Base-by-base conservation (phyloP, 2,113 vertebrate species). In the Gallinago media region DNA sequence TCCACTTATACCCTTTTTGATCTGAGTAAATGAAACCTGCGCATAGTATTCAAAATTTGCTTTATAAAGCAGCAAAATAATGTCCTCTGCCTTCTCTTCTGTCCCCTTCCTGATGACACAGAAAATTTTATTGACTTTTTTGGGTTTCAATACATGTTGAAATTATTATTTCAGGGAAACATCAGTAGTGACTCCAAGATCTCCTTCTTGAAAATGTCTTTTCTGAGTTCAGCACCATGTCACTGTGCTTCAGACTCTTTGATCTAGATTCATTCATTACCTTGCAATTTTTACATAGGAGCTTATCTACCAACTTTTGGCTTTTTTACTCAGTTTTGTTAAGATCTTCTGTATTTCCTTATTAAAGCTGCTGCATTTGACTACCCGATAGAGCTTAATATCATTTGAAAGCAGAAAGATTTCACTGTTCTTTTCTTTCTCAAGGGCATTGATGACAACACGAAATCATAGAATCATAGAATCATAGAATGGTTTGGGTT, bases 391-490 rank as follows among this genome's bases (percentile, higher is more conserved):
- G 25, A 88, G 7, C 11, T 79, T 58, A 86, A 85, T 58, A 32
- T 76, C 6, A 56, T 91, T 49, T 61, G 8, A 49, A 86, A 76
- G 54, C n/a, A 65, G 65, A 76, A 96, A 58, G 40, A 77, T 88
- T 79, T 92, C 49, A 73, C 44, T 7, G 2, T 54, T 85, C 81
- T 92, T 61, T 88, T 34, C 31, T 92, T 94, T 84, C 63, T 73
- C 46, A 65, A 92, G 38, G 67, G 18, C 26, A 63, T 11, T 50
- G 34, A 82, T 83, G 67, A 83, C 31, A 73, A 56, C 2, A 1
- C 36, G 19, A 89, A 36, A 36, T 36, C 36, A 36, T 36, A 36
- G 36, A 36, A 36, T 36, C 36, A 36, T 36, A 36, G 36, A 36
- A 36, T 36, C 36, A 36, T 9, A 36, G 36, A 36, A 36, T 36